phyloP scores from a whole-genome alignment of 1,140 invertebrate genomes.

The Euwallacea fornicatus region DNA sequence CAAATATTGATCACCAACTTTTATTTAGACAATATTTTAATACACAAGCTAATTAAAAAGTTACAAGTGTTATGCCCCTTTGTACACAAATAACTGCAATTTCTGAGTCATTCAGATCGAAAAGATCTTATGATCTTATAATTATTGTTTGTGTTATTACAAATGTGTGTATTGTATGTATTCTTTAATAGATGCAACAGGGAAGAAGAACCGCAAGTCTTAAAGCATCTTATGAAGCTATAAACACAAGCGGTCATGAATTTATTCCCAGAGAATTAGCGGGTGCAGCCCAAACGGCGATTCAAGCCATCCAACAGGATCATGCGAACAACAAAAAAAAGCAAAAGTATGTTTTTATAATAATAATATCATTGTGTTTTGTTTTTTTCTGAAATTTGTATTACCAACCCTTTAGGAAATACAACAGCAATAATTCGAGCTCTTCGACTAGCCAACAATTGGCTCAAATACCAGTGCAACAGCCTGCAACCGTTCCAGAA shows the following conservation, averaged over 20 bases:
- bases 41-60: no score
- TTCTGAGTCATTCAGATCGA: background rate
- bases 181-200: slow-evolving; percentile 76
- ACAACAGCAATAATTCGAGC: slow-evolving; percentile 34
- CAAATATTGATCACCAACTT: no score
- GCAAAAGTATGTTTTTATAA: slow-evolving; percentile 61
- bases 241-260: slow-evolving; percentile 63
- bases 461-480: slow-evolving; percentile 31
- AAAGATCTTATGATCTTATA: slow-evolving; percentile 1
- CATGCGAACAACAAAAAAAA: slow-evolving; percentile 64
- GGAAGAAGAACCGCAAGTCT: slow-evolving; percentile 90
- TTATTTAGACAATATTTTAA: no score
- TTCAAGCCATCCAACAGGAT: slow-evolving; percentile 69
- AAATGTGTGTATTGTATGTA: slow-evolving; percentile 1
- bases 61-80: no score
- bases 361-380: slow-evolving; percentile 1
- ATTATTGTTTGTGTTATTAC: background rate
- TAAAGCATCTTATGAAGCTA: slow-evolving; percentile 92
- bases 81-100: background rate
- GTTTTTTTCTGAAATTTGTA: background rate
- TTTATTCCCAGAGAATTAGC: slow-evolving; percentile 69
- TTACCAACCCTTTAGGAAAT: slow-evolving; percentile 31
- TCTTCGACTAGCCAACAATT: slow-evolving; percentile 38
- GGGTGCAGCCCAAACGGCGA: slow-evolving; percentile 75
- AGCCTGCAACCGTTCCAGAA: slow-evolving; percentile 39